These are phyloP conservation scores for Callimorpha dominula DNA, from an alignment of 2,888 invertebrate genomes.

Conservation along the genomic window DNA sequence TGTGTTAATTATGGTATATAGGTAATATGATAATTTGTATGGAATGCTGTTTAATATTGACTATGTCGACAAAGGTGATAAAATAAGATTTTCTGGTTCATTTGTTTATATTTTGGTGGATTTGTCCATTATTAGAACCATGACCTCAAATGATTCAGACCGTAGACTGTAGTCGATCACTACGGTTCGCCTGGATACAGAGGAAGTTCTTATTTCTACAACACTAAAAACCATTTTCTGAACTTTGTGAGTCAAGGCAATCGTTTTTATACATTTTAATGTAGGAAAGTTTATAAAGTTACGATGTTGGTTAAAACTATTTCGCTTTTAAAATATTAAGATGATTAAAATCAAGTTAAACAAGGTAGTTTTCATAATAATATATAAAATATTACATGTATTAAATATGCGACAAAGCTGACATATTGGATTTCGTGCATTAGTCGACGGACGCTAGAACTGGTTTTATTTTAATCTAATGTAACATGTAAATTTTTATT, in stretches of 20 bases:
- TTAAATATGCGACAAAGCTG: not conserved
- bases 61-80: not conserved
- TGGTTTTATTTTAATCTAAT: not conserved
- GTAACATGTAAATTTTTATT: not conserved
- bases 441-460: not conserved
- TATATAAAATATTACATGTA: not conserved
- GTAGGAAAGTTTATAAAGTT: not conserved
- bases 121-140: not conserved
- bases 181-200: not conserved
- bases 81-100: not conserved
- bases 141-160: not conserved
- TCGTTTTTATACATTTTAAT: not conserved
- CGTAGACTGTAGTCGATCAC: not conserved
- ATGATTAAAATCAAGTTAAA: too few species aligned
- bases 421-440: not conserved
- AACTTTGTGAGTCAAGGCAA: not conserved
- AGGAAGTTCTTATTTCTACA: not conserved
- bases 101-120: not conserved
- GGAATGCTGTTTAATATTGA: not conserved
- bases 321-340: too few species aligned
- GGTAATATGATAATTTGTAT: not conserved
- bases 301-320: not conserved
- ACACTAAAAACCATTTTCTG: not conserved
- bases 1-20: not conserved
- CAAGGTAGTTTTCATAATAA: too few species aligned